Evolutionary conservation across 2,888 invertebrate genomes (phyloP).

Genomic region (Lamproptera curius): DNA sequence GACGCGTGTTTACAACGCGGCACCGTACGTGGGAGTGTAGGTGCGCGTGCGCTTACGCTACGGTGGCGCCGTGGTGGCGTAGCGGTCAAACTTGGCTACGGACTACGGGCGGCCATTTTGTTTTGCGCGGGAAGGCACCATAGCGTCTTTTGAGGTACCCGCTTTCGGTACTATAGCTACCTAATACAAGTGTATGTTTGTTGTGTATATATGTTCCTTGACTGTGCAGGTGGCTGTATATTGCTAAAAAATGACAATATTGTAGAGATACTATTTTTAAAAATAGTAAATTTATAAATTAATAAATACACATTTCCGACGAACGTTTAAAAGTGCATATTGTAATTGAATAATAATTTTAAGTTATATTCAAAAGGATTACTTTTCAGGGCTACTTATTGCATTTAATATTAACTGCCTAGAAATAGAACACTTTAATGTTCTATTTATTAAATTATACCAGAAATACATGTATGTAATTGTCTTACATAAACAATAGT

Average conservation of each 20-base stretch:
- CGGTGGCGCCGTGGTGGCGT: constrained; percentile 54
- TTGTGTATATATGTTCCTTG: not conserved
- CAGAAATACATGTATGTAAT: not conserved
- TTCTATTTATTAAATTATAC: not conserved
- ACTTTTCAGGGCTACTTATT: no score
- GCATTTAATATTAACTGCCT: no score
- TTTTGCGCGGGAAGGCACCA: constrained; percentile 31
- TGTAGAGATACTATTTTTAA: not conserved
- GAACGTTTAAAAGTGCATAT: no score
- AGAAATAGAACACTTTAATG: not conserved
- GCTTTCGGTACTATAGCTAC: constrained; percentile 25
- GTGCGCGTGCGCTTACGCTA: constrained; percentile 42
- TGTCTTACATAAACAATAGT: not conserved
- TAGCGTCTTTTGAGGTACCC: constrained; percentile 31
- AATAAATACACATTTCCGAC: no score
- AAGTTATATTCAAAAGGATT: no score
- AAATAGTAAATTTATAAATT: not conserved
- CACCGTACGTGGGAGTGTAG: constrained; percentile 70
- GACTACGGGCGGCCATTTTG: constrained; percentile 66
- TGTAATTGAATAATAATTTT: no score
- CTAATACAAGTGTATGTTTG: no score
- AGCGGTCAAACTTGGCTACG: constrained; percentile 54
- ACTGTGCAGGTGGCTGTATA: not conserved
- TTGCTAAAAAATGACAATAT: not conserved
- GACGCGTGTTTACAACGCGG: constrained; percentile 63